Evolutionary conservation across 2,113 vertebrate genomes (phyloP), one percentile per base, ranked within the genome.

Genomic region (Nothocercus nigrocapillus): DNA sequence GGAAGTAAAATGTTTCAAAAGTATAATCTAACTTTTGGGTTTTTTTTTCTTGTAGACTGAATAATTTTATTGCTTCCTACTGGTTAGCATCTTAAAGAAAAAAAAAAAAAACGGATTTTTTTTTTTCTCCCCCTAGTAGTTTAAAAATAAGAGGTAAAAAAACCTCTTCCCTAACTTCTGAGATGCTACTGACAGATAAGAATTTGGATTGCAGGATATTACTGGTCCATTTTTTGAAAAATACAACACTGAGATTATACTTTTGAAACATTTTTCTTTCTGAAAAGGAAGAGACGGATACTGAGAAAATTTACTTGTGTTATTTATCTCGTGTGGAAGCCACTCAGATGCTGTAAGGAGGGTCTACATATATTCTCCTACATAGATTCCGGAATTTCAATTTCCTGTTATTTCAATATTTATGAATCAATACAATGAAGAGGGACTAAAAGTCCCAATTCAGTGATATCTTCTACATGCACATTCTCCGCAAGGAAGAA

Each of bases 401-500:
- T 14, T 93, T 88, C 51, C 51, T 56, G 51, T 85, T 18, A 88
- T 56, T 94, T 88, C 64, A 70, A 12, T 77, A 85, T 92, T 74
- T 36, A 36, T 36, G 36, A 36, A 36, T 36, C 36, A 36, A n/a
- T 54, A 58, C 61, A 89, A 78, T 3, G 13, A 73, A 56, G 22
- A 78, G 28, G 45, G 49, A 91, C 5, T 44, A 79, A 38, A 22
- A 83, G 27, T 83, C 72, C 85, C 63, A 90, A 69, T 44, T 82
- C 88, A 90, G 59, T 54, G 54, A 91, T 93, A 28, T 90, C 44
- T 94, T 88, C 63, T 79, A 94, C 67, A 88, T 77, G 79, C 25
- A 32, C 44, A 34, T 76, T 85, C 77, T 73, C 78, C 32, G 9
- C 83, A 85, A 82, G 38, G 16, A 53, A 61, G 81, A 93, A 90